A percentile compares a stretch with the other conserved stretches of the same genome.
Conservation (phyloP, 2,797 vertebrate genomes). For the Diplodus sargus region DNA sequence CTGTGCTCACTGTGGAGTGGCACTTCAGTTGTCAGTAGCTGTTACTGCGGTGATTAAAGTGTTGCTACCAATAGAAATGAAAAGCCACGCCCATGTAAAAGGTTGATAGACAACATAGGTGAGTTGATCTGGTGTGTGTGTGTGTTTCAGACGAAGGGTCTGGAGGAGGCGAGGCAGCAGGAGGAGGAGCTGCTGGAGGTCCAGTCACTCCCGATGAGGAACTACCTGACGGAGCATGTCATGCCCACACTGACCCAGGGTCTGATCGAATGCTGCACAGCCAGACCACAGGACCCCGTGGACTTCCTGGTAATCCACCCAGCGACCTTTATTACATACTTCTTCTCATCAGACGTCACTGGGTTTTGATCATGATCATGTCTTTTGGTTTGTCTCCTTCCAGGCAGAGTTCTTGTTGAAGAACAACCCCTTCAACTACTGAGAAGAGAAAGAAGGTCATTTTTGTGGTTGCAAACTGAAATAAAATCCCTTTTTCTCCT, state of each 20-base stretch:
- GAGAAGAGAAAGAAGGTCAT: constrained; percentile 29
- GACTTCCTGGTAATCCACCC: constrained; percentile 88
- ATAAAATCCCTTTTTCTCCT: background rate
- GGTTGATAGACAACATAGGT: background rate
- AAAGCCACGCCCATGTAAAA: background rate
- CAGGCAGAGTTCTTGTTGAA: constrained; percentile 94
- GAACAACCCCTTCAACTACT: constrained; percentile 85
- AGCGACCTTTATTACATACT: background rate
- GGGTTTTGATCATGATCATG: background rate
- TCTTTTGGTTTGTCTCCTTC: constrained; percentile 52
- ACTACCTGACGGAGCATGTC: constrained; percentile 89
- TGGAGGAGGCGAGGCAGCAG: constrained; percentile 85
- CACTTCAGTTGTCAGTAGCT: background rate
- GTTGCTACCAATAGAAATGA: no score
- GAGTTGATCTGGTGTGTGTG: background rate
- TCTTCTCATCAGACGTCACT: background rate
- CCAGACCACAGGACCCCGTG: constrained; percentile 88
- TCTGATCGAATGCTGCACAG: constrained; percentile 88
- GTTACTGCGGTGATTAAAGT: no score
- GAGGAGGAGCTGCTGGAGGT: constrained; percentile 87
- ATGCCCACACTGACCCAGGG: constrained; percentile 92
- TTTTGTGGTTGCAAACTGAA: background rate
- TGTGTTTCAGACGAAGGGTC: constrained; percentile 78
- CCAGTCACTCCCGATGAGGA: constrained; percentile 85
- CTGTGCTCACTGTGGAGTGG: background rate